Conservation (phyloP, 2,888 invertebrate genomes). For the Leptinotarsa tumamoca region DNA sequence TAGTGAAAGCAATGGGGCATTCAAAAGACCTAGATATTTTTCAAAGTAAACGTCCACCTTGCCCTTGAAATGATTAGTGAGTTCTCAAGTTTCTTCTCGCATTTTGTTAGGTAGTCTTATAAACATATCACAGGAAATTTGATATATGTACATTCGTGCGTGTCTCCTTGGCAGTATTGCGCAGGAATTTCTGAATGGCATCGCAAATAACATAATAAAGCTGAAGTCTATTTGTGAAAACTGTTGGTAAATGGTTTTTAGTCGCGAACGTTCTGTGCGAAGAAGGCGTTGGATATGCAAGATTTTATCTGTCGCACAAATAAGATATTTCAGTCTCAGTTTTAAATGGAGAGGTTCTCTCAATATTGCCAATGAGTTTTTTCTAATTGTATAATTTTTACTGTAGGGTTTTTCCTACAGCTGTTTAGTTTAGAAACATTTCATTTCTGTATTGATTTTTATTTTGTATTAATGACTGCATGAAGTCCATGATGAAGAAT, state of each 20-base stretch:
- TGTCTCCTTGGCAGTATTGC: neutral
- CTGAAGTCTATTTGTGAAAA: neutral
- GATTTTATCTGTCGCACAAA: too few species aligned
- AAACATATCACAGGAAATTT: conserved; percentile 14
- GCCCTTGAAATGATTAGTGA: neutral
- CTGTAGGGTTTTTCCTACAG: too few species aligned
- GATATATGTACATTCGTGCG: conserved; percentile 3
- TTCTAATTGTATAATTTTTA: too few species aligned
- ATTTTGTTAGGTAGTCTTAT: conserved; percentile 1
- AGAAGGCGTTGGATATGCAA: neutral
- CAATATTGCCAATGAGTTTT: too few species aligned
- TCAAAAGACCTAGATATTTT: neutral
- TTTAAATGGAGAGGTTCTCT: too few species aligned
- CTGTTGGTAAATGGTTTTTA: neutral
- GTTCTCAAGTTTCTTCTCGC: conserved; percentile 11
- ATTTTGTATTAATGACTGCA: too few species aligned
- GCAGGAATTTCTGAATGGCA: conserved; percentile 4
- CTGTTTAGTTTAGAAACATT: too few species aligned
- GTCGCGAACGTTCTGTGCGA: neutral
- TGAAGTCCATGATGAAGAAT: too few species aligned
- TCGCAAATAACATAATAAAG: conserved; percentile 14
- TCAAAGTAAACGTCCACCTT: neutral
- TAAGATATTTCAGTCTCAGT: too few species aligned
- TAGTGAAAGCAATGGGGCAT: too few species aligned
- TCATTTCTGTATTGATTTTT: too few species aligned